phyloP scores from a whole-genome alignment of 2,888 invertebrate genomes.

The Mesodorylaimus sp. region DNA sequence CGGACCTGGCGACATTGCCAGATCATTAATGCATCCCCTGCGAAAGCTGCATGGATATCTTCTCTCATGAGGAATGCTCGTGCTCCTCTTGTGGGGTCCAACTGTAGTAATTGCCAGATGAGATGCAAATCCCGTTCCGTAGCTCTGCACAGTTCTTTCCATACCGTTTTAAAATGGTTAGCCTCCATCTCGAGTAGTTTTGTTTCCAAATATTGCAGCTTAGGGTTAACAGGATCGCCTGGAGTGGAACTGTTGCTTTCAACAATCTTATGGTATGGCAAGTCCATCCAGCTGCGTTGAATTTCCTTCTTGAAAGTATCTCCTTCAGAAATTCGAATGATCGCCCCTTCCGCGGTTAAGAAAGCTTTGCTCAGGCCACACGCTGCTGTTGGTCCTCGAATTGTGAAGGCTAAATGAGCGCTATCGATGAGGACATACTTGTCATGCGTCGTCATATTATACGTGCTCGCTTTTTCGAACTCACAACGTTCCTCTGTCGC shows the following conservation, averaged over 20 bases:
- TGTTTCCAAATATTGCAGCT: conserved; percentile 2
- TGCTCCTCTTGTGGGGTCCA: conserved; percentile 6
- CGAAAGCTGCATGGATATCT: conserved; percentile 5
- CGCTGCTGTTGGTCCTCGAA: too few relatives aligned
- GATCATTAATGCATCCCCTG: conserved; percentile 7
- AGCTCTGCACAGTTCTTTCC: conserved; percentile 2
- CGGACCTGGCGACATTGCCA: background rate
- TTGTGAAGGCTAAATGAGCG: too few relatives aligned
- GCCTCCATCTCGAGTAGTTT: background rate
- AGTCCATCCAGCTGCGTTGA: too few relatives aligned
- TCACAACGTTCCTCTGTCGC: background rate
- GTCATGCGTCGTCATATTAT: too few relatives aligned
- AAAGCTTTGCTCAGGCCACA: too few relatives aligned
- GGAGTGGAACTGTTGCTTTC: too few relatives aligned
- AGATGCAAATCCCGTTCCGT: background rate
- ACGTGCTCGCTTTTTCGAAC: background rate
- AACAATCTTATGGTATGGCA: too few relatives aligned
- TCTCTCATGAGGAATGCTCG: conserved; percentile 1
- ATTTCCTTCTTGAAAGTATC: too few relatives aligned
- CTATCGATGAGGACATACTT: too few relatives aligned
- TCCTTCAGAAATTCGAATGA: too few relatives aligned
- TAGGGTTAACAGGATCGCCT: conserved; percentile 1
- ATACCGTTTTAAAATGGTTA: background rate
- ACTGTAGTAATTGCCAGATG: background rate
- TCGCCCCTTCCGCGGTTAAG: too few relatives aligned